Percentiles rank a stretch among this genome's conserved stretches.
These are phyloP conservation scores for Knipowitschia caucasica DNA, from an alignment of 2,797 vertebrate genomes.

Conservation along the genomic window DNA sequence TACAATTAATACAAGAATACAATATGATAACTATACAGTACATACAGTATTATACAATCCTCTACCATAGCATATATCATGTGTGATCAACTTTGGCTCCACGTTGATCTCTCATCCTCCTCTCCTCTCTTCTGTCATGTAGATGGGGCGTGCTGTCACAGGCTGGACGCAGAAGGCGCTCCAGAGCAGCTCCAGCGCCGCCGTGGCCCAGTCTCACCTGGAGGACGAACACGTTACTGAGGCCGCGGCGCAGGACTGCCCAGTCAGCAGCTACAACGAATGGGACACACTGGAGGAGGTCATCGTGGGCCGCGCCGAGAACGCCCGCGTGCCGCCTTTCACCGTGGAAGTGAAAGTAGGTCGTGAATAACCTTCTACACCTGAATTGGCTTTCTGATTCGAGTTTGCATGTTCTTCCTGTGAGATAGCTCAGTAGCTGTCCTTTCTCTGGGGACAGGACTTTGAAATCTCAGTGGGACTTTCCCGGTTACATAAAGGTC, in stretches of 20 bases:
- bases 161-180: conserved; percentile 88
- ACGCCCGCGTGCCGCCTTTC: conserved; percentile 91
- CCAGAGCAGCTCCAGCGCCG: conserved; percentile 90
- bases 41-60: no score
- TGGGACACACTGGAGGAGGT: conserved; percentile 98
- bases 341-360: conserved; percentile 97
- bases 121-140: conserved; percentile 21
- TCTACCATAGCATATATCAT: no score
- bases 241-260: conserved; percentile 79
- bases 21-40: no score
- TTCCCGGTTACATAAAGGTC: no score
- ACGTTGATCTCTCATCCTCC: no score
- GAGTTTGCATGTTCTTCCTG: no score
- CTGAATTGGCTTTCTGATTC: no score
- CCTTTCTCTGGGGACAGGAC: no score
- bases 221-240: conserved; percentile 77
- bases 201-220: conserved; percentile 74
- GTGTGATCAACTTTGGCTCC: no score
- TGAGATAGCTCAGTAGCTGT: no score
- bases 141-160: conserved; percentile 81
- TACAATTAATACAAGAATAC: no score
- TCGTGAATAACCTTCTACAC: background rate
- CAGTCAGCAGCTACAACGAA: conserved; percentile 92
- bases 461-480: no score
- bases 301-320: conserved; percentile 95